Evolutionary conservation across 2,888 invertebrate species (phyloP).

Genomic region (Saturnia japonica): DNA sequence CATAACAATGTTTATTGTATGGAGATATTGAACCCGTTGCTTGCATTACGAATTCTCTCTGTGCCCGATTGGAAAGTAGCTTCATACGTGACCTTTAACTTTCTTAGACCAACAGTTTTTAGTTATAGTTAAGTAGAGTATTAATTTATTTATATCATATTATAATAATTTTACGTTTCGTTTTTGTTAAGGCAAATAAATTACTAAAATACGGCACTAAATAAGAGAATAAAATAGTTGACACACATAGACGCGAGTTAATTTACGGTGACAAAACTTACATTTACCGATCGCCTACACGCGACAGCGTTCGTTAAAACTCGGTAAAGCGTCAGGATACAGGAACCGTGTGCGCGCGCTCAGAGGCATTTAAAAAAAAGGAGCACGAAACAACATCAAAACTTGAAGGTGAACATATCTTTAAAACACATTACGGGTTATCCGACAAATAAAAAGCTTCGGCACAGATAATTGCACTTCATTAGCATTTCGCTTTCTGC

Average conservation of each 20-base stretch:
- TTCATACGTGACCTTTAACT: slow-evolving; percentile 63
- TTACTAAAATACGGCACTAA: too few relatives aligned
- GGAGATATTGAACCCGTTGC: slow-evolving; percentile 66
- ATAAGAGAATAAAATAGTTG: background rate
- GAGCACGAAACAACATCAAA: slow-evolving; percentile 44
- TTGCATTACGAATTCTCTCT: slow-evolving; percentile 56
- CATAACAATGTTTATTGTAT: slow-evolving; percentile 76
- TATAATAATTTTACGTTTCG: too few relatives aligned
- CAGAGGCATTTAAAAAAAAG: slow-evolving; percentile 31
- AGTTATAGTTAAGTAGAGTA: background rate
- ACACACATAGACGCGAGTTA: background rate
- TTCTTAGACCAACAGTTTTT: slow-evolving; percentile 23
- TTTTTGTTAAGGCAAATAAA: too few relatives aligned
- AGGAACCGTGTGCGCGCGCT: slow-evolving; percentile 18
- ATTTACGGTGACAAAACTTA: slow-evolving; percentile 2
- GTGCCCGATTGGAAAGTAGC: slow-evolving; percentile 51
- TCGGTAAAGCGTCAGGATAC: slow-evolving; percentile 14
- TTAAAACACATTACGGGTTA: slow-evolving; percentile 62
- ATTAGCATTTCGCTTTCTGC: slow-evolving; percentile 57
- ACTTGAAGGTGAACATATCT: slow-evolving; percentile 54
- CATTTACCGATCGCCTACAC: background rate
- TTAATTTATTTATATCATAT: background rate
- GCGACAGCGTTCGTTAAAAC: background rate
- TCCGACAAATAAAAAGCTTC: slow-evolving; percentile 57
- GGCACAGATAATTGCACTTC: slow-evolving; percentile 55